Evolutionary conservation across 2,113 vertebrate species (phyloP), one percentile per base, ranked within the genome.

Genomic region (Sakesphorus luctuosus): DNA sequence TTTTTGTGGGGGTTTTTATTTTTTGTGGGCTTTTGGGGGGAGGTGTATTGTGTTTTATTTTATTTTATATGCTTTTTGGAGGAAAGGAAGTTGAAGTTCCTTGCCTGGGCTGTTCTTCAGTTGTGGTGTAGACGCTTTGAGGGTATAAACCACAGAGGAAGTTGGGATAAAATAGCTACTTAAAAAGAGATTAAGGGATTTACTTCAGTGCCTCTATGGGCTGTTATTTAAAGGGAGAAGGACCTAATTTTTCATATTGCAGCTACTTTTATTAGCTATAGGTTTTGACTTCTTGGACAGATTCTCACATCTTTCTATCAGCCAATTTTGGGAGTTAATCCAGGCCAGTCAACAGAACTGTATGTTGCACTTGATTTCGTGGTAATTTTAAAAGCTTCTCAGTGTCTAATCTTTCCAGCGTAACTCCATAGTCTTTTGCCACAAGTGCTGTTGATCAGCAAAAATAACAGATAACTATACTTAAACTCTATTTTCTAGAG

Each of bases 151-250:
- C 94, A 93, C 94, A 97, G 89, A 95, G 96, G 96, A 97, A 97
- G 93, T 92, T 88, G 68, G 95, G 91, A 95, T 97, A 96, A 96
- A 90, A 96, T 87, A 94, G 87, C 95, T 95, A 90, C 90, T 97
- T 96, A 96, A 95, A 97, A 96, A 95, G 89, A 95, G 91, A 96
- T 96, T 97, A 96, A 85, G 92, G 93, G 96, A 95, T 95, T 97
- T 96, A 91, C 67, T 95, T 83, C 79, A 92, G 58, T 95, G 81
- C 85, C 79, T 96, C 75, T 84, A 82, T 92, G 87, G 80, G 59
- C 90, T 88, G 52, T 95, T 89, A 96, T 91, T 97, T 96, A 97
- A 95, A 96, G 95, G 40, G 86, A 91, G 72, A 96, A 89, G 89
- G 62, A 52, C 89, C 87, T 62, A 90, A 80, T 94, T 94, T 81